Percentiles rank a stretch among this genome's conserved stretches.
Evolutionary conservation across 2,888 invertebrate species (phyloP).

Genomic region (Allophyes oxyacanthae): DNA sequence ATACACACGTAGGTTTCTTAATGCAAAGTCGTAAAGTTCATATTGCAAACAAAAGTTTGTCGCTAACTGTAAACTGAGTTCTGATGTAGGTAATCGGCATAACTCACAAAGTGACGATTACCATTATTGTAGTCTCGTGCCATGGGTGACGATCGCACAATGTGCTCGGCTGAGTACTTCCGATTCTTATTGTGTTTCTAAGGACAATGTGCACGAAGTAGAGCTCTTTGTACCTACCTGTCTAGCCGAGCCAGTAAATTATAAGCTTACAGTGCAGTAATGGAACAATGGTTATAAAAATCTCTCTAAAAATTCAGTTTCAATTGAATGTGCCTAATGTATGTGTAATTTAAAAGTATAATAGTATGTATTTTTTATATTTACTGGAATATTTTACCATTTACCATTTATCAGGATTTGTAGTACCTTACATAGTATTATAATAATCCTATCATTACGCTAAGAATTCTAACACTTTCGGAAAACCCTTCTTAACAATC

Average conservation of each 20-base stretch:
- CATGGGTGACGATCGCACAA: slow-evolving; percentile 24
- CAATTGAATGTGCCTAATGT: too few relatives aligned
- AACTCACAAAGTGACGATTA: slow-evolving; percentile 64
- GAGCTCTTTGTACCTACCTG: slow-evolving; percentile 2
- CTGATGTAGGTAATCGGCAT: slow-evolving; percentile 67
- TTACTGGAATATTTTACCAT: too few relatives aligned
- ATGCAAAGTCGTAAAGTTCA: slow-evolving; percentile 66
- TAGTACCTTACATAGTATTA: too few relatives aligned
- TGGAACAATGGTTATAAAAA: too few relatives aligned
- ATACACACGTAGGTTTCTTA: slow-evolving; percentile 57
- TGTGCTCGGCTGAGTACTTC: slow-evolving; percentile 17
- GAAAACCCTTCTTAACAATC: slow-evolving; percentile 1
- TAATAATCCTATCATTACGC: too few relatives aligned
- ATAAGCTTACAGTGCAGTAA: background rate
- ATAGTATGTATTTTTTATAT: too few relatives aligned
- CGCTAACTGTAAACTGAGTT: slow-evolving; percentile 54
- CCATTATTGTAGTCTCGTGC: slow-evolving; percentile 39
- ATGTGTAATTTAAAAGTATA: too few relatives aligned
- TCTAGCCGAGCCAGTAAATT: background rate
- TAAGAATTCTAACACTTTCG: background rate
- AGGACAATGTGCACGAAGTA: background rate
- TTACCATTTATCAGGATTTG: too few relatives aligned
- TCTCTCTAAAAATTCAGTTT: too few relatives aligned
- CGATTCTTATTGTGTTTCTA: slow-evolving; percentile 21
- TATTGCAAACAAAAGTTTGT: slow-evolving; percentile 59